These are phyloP conservation scores for Brachionus asplanchnoidis DNA, from an alignment of 1,140 invertebrate genomes.

Conservation along the genomic window DNA sequence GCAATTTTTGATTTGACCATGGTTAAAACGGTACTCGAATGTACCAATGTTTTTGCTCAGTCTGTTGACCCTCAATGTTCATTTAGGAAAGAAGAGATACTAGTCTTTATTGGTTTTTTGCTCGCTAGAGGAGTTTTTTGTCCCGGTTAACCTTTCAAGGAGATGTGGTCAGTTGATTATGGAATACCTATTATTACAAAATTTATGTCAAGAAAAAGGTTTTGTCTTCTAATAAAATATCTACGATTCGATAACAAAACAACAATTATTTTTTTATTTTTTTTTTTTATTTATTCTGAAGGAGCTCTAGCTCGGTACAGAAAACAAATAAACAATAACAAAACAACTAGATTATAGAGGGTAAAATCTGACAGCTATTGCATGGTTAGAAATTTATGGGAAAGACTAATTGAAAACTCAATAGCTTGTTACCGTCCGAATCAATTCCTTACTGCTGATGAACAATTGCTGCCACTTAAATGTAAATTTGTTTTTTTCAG, in stretches of 20 bases:
- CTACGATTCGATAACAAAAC: neutral
- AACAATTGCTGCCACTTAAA: neutral
- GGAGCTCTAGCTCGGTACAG: too few species aligned
- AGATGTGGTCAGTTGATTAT: neutral
- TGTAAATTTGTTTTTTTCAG: neutral
- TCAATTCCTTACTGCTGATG: neutral
- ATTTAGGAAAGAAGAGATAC: neutral
- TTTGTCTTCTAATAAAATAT: neutral
- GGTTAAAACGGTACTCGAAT: too few species aligned
- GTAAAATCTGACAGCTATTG: neutral
- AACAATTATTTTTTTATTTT: too few species aligned
- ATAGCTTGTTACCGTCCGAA: neutral
- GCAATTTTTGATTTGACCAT: too few species aligned
- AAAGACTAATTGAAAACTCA: neutral
- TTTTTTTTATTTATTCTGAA: too few species aligned
- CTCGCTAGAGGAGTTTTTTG: neutral
- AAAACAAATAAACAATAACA: too few species aligned
- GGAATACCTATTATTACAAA: neutral
- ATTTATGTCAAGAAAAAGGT: neutral
- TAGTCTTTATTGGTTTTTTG: neutral
- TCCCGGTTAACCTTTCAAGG: neutral
- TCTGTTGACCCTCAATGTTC: neutral
- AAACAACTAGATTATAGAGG: neutral
- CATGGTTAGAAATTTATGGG: neutral
- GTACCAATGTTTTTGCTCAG: too few species aligned